Percentiles rank a stretch among this genome's conserved stretches.
Conservation (phyloP, 2,888 invertebrate species). For the Spisula subtruncata region DNA sequence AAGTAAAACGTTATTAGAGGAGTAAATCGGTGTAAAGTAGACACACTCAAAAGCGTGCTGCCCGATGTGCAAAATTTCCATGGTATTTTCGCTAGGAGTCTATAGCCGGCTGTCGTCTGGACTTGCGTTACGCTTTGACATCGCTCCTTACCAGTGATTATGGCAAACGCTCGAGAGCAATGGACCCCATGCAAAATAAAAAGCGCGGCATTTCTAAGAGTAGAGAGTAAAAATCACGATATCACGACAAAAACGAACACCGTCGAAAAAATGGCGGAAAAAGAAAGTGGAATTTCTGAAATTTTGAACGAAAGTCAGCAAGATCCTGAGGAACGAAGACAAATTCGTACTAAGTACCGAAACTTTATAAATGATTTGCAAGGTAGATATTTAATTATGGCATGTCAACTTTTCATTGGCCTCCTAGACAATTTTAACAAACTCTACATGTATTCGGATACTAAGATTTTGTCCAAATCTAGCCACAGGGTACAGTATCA, state of each 20-base stretch:
- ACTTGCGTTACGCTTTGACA: too few relatives aligned
- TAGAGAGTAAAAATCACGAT: not conserved
- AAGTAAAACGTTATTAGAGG: too few relatives aligned
- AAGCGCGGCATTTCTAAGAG: too few relatives aligned
- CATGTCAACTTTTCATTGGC: too few relatives aligned
- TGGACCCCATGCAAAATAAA: too few relatives aligned
- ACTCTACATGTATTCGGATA: not conserved
- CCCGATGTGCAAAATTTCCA: too few relatives aligned
- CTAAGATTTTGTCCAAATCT: not conserved
- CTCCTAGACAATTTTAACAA: not conserved
- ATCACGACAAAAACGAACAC: not conserved
- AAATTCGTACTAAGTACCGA: constrained; percentile 69
- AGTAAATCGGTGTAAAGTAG: too few relatives aligned
- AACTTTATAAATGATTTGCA: constrained; percentile 51
- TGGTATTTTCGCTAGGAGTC: too few relatives aligned
- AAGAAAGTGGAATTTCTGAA: not conserved
- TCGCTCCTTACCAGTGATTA: too few relatives aligned
- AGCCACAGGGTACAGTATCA: not conserved
- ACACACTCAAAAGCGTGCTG: too few relatives aligned
- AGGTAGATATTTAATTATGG: constrained; percentile 36
- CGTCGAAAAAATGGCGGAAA: constrained; percentile 42
- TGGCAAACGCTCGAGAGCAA: too few relatives aligned
- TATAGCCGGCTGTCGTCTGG: too few relatives aligned
- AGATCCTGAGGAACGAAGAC: constrained; percentile 62
- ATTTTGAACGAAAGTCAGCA: constrained; percentile 40